phyloP scores from a whole-genome alignment of 2,113 vertebrate genomes.

The Anoplopoma fimbria region DNA sequence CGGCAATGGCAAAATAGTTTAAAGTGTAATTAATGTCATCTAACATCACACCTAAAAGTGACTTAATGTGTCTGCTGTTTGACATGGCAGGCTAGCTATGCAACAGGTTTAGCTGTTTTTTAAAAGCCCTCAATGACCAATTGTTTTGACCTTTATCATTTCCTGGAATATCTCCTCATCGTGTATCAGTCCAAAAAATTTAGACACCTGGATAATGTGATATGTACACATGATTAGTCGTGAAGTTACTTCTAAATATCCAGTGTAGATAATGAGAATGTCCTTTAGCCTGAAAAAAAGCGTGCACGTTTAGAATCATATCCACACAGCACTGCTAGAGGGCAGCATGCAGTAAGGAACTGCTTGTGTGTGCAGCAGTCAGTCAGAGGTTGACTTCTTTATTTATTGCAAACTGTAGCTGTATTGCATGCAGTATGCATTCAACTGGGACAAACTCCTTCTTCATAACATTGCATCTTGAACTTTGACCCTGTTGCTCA shows the following conservation, averaged over 20 bases:
- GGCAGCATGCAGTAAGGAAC: slow-evolving; percentile 24
- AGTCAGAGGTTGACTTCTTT: neutral
- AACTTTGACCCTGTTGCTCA: neutral
- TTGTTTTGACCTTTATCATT: neutral
- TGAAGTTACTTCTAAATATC: neutral
- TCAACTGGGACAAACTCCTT: neutral
- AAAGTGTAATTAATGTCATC: neutral
- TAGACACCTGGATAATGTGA: neutral
- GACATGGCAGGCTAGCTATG: neutral
- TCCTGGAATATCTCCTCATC: neutral
- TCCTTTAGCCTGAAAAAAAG: neutral
- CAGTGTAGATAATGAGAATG: neutral
- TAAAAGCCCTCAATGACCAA: neutral
- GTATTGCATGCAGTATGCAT: neutral
- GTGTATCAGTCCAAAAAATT: neutral
- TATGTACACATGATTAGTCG: neutral
- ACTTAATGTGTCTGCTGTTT: no score
- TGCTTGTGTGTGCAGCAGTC: neutral
- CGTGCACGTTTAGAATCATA: neutral
- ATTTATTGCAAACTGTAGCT: neutral
- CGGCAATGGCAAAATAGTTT: neutral
- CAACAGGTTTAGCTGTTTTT: neutral
- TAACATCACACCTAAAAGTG: no score
- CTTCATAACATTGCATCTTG: neutral
- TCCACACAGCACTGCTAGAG: slow-evolving; percentile 20